Evolutionary conservation across 2,113 vertebrate species (phyloP), one percentile per base, ranked within the genome.

Genomic region (Phyllostomus hastatus): DNA sequence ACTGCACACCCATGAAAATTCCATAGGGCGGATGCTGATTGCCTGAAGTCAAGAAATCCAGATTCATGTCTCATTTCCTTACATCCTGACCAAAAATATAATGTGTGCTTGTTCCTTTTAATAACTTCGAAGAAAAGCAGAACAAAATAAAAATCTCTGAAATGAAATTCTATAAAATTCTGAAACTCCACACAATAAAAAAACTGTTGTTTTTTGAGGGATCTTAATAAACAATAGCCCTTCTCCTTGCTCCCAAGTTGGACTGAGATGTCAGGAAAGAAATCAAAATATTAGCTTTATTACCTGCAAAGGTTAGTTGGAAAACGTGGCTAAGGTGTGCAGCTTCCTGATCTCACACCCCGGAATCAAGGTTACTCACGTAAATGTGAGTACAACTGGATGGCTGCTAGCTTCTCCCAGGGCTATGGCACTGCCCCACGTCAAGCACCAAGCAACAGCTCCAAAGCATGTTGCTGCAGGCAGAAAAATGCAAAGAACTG

Each of bases 211-310:
- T 12, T 92, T 87, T 94, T 84, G 52, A 90, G 52, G 72, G 15
- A 75, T 4, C 10, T 66, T 75, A 54, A 90, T 66, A 84, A 78
- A 88, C 76, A 80, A 33, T 22, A 72, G 46, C 22, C 11, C 8
- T 90, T 75, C 83, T 64, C 28, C 79, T 64, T 20, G 17, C 35
- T 76, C 11, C 57, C 33, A 81, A 59, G 31, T 91, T 87, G 54
- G 31, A 59, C 33, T 67, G 22, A 54, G 24, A 38, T 75, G 10
- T 70, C 85, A 67, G n/a, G 38, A 41, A 90, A 41, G n/a, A 92
- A 81, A 84, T 76, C 7, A 91, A 93, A 93, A 79, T 57, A 82
- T 80, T 91, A 84, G 12, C 73, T 91, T 95, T 95, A 66, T 70
- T 84, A 83, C 64, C 28, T 64, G 4, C 38, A 83, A 86, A 59